Conservation (phyloP, 2,113 vertebrate species). For the Dendropsophus ebraccatus region DNA sequence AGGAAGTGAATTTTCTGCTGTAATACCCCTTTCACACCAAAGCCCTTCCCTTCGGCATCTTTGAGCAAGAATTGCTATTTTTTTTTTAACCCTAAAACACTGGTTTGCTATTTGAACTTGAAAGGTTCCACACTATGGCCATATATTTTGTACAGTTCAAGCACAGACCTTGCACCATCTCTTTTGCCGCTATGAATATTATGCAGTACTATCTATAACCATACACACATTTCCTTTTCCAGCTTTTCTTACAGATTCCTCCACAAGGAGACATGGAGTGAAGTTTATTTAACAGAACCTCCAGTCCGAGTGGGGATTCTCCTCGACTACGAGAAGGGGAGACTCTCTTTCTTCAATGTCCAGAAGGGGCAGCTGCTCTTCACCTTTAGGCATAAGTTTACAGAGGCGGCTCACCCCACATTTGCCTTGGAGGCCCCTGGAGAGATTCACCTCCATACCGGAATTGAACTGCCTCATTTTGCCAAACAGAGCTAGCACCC, state of each 20-base stretch:
- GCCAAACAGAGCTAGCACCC: slow-evolving; percentile 77
- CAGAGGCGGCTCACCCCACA: slow-evolving; percentile 77
- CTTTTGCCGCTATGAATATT: background rate
- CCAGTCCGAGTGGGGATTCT: slow-evolving; percentile 82
- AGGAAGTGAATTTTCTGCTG: no score
- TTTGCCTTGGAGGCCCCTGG: slow-evolving; percentile 88
- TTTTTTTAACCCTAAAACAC: no score
- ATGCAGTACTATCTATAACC: slow-evolving; percentile 1
- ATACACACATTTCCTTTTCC: slow-evolving; percentile 27
- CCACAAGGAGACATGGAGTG: slow-evolving; percentile 76
- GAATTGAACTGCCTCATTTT: slow-evolving; percentile 84
- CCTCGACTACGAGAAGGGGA: slow-evolving; percentile 81
- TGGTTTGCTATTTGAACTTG: no score
- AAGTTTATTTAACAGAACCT: slow-evolving; percentile 77
- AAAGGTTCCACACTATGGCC: no score
- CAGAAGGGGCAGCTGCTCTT: slow-evolving; percentile 85
- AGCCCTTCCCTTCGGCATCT: no score
- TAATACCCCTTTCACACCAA: no score
- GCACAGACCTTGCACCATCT: background rate
- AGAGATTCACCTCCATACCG: slow-evolving; percentile 78
- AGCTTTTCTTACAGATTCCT: slow-evolving; percentile 87
- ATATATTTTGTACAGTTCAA: background rate
- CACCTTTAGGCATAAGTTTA: slow-evolving; percentile 79
- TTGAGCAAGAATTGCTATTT: no score
- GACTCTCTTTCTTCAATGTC: slow-evolving; percentile 87